Base-by-base conservation (phyloP, 2,888 invertebrate species). In the Tetrapedia diversipes region DNA sequence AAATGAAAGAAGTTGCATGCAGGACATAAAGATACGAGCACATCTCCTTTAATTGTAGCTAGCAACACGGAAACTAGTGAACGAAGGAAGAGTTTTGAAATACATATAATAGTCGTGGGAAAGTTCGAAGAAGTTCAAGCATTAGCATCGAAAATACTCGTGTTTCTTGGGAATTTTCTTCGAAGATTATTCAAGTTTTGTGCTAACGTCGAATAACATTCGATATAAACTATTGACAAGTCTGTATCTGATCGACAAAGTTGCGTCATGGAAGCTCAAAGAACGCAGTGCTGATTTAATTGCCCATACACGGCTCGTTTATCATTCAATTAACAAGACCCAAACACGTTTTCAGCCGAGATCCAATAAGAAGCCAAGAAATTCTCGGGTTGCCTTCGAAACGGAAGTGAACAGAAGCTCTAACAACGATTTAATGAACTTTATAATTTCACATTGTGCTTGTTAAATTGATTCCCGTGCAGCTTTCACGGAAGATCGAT, bases 251-350 rank as follows among this genome's bases (percentile, higher is more conserved):
- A 22, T 22, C 19, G 34, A 24, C 29, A 16, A 72, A 60, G 19
- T 45, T 47, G 16, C 34, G 29, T 22, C 45, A 64, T 45, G n/a
- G 16, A 37, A 16, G 11, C 1, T 24, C 11, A 0, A 7, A 22
- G 19, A 51, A 3, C 16, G 19, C 45, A 11, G 29, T 22, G 24
- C 19, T 24, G 19, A 22, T 41, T 41, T 61, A 61, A 61, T 73
- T 34, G 61, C 41, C 39, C 34, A 27, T 37, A 37, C n/a, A n/a
- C 27, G 22, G n/a, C 8, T 34, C 32, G 61, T 74, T 56, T 60
- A 73, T 73, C 73, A 63, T 73, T 51, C 73, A 73, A 73, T 73
- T 73, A 73, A 73, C 73, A 47, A 27, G 56, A 56, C 22, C 11
- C 63, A 63, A 63, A 73, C 63, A 57, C 39, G 41, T 49, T 41